phyloP scores from a whole-genome alignment of 2,888 invertebrate genomes.

The Meiosimyza platycephala region DNA sequence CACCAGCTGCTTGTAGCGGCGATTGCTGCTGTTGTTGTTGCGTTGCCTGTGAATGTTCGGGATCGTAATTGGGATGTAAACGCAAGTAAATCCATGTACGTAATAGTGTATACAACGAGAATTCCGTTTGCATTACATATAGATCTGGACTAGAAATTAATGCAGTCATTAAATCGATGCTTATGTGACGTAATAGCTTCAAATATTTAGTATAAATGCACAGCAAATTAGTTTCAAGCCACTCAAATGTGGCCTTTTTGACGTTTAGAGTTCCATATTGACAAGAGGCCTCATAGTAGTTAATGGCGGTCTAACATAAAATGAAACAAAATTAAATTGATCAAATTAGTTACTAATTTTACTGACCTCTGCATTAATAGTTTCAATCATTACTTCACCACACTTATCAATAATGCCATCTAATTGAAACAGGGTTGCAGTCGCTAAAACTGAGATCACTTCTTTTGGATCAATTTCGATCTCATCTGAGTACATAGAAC shows the following conservation, averaged over 20 bases:
- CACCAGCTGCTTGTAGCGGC: slow-evolving; percentile 45
- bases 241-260: slow-evolving; percentile 74
- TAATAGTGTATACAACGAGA: slow-evolving; percentile 78
- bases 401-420: slow-evolving; percentile 81
- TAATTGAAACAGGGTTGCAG: slow-evolving; percentile 80
- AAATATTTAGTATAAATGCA: slow-evolving; percentile 71
- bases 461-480: slow-evolving; percentile 76
- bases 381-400: slow-evolving; percentile 79
- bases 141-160: slow-evolving; percentile 75
- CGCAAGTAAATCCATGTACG: slow-evolving; percentile 77
- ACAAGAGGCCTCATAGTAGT: slow-evolving; percentile 76
- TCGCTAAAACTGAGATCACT: slow-evolving; percentile 76
- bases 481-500: slow-evolving; percentile 82
- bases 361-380: slow-evolving; percentile 73
- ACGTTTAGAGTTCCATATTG: slow-evolving; percentile 76
- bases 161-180: slow-evolving; percentile 74
- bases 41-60: slow-evolving; percentile 58
- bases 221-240: slow-evolving; percentile 78
- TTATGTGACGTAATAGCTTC: slow-evolving; percentile 72
- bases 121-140: slow-evolving; percentile 83
- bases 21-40: slow-evolving; percentile 47
- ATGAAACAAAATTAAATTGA: slow-evolving; percentile 32
- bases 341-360: neutral
- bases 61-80: slow-evolving; percentile 68
- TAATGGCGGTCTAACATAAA: slow-evolving; percentile 71